Conservation (phyloP, 2,797 vertebrate species). For the Peromyscus eremicus region DNA sequence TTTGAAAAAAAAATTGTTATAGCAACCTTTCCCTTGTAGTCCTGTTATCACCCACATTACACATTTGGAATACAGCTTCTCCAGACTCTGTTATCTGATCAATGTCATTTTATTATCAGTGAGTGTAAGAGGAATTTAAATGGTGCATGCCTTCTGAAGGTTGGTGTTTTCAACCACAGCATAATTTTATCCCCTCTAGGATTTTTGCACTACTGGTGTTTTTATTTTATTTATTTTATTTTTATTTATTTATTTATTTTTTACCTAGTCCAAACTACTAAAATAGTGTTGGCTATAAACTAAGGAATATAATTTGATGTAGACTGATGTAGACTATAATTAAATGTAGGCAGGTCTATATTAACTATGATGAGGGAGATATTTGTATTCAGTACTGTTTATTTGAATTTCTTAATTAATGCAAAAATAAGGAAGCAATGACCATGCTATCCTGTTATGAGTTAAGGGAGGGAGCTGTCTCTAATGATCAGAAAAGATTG, state of each 20-base stretch:
- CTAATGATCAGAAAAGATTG: neutral
- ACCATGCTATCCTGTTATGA: neutral
- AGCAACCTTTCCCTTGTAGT: neutral
- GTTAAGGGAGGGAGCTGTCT: neutral
- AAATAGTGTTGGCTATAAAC: neutral
- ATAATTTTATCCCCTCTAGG: neutral
- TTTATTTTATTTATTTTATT: no score
- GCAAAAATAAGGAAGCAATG: neutral
- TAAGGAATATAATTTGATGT: neutral
- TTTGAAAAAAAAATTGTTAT: neutral
- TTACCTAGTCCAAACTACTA: neutral
- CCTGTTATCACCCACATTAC: neutral
- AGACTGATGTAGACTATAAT: neutral
- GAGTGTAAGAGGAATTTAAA: neutral
- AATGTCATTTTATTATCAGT: neutral
- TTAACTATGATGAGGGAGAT: neutral
- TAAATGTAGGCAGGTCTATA: neutral
- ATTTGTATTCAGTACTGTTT: neutral
- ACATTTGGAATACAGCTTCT: neutral
- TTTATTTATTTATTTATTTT: neutral
- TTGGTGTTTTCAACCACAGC: neutral
- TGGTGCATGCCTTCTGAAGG: neutral
- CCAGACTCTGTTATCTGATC: neutral
- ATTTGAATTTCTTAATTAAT: constrained; percentile 20
- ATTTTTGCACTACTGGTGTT: neutral